Evolutionary conservation across 1,140 invertebrate species (phyloP).

Genomic region (Drosophila baimaii): DNA sequence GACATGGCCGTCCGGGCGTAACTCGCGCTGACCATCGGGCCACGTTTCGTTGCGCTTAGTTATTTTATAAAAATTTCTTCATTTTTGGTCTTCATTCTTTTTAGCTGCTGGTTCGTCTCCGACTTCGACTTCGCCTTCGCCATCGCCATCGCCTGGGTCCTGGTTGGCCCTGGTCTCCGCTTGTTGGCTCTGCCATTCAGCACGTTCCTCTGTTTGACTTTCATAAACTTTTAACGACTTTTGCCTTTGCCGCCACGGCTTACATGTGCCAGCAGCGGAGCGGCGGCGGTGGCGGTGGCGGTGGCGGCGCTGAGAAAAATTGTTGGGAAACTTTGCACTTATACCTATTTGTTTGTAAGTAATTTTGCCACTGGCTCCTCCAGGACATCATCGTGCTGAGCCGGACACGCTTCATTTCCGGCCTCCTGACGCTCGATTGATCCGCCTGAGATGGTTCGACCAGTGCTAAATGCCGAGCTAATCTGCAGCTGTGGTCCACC

Average conservation of each 20-base stretch:
- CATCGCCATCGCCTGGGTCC: conserved; percentile 4
- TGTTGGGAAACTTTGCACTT: conserved; percentile 74
- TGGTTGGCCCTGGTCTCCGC: conserved; percentile 22
- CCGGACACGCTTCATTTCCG: conserved; percentile 42
- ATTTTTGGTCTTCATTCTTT: conserved; percentile 30
- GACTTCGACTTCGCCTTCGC: conserved; percentile 1
- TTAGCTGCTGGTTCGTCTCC: conserved; percentile 36
- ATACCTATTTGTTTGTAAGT: conserved; percentile 63
- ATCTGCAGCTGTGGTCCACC: conserved; percentile 11
- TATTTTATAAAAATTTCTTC: conserved; percentile 68
- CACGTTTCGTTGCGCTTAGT: conserved; percentile 80
- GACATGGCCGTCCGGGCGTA: conserved; percentile 19
- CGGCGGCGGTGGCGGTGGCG: conserved; percentile 8
- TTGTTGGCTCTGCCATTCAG: conserved; percentile 43
- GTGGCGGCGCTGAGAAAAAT: conserved; percentile 43
- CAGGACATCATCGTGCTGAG: conserved; percentile 42
- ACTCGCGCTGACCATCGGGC: conserved; percentile 63
- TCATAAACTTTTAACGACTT: conserved; percentile 84
- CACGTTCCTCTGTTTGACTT: conserved; percentile 81
- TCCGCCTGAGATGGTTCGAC: conserved; percentile 6
- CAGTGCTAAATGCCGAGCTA: conserved; percentile 26
- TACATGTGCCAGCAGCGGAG: conserved; percentile 62
- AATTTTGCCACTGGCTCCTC: conserved; percentile 56
- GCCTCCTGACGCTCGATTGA: conserved; percentile 57
- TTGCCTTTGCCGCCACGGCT: conserved; percentile 74